Evolutionary conservation across 2,888 invertebrate species (phyloP).

Genomic region (Apotomis turbidana): DNA sequence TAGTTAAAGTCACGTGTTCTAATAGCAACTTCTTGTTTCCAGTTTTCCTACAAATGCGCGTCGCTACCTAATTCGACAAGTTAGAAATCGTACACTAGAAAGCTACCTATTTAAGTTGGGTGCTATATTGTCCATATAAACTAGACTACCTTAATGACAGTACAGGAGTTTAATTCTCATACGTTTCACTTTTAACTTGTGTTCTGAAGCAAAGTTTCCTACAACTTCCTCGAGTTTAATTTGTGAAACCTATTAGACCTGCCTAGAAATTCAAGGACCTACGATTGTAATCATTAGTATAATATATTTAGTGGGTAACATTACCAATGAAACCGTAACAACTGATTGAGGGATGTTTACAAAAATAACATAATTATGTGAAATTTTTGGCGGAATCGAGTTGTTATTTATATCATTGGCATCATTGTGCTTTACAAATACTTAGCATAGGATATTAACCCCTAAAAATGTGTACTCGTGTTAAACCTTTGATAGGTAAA

Average conservation of each 20-base stretch:
- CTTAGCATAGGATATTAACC: too few relatives aligned
- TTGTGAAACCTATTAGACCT: conserved; percentile 4
- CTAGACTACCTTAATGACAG: background rate
- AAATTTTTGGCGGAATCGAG: too few relatives aligned
- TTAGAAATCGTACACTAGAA: background rate
- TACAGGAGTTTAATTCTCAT: conserved; percentile 3
- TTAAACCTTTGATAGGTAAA: too few relatives aligned
- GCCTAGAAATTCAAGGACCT: background rate
- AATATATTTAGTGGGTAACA: too few relatives aligned
- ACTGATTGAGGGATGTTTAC: too few relatives aligned
- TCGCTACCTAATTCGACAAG: background rate
- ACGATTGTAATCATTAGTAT: too few relatives aligned
- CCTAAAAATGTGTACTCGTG: too few relatives aligned
- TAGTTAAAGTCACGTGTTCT: too few relatives aligned
- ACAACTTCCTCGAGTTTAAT: background rate
- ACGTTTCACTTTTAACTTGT: conserved; percentile 6
- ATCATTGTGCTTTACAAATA: too few relatives aligned
- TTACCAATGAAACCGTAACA: too few relatives aligned
- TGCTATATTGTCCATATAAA: background rate
- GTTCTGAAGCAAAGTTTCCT: conserved; percentile 7
- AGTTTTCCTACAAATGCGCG: background rate
- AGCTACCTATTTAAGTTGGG: background rate
- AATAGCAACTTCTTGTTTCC: background rate
- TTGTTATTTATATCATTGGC: too few relatives aligned
- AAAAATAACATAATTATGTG: too few relatives aligned